A percentile compares a stretch with the other conserved stretches of the same genome.
Evolutionary conservation across 1,140 invertebrate species (phyloP).

Genomic region (Leptinotarsa lineolata): DNA sequence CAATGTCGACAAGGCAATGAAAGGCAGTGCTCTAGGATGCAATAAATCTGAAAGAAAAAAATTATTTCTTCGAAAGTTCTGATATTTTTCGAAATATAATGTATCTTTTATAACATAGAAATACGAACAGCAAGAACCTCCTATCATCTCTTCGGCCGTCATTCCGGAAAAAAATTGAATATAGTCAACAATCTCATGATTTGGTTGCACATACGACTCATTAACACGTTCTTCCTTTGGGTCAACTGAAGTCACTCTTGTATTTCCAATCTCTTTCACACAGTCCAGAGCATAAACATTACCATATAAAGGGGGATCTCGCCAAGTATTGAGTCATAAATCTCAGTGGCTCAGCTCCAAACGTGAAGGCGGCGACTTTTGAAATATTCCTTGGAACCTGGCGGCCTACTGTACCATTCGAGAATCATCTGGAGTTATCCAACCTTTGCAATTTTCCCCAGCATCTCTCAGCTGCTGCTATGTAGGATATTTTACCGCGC

Average conservation of each 20-base stretch:
- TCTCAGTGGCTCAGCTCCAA: slow-evolving; percentile 76
- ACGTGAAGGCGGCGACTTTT: slow-evolving; percentile 70
- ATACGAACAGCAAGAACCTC: too few species aligned
- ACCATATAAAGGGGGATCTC: slow-evolving; percentile 43
- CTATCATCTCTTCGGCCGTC: slow-evolving; percentile 56
- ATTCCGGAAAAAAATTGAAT: slow-evolving; percentile 89
- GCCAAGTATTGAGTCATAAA: slow-evolving; percentile 62
- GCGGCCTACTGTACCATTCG: slow-evolving; percentile 59
- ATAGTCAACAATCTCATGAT: slow-evolving; percentile 77
- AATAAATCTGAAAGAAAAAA: too few species aligned
- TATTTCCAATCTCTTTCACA: slow-evolving; percentile 78
- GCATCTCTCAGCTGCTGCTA: slow-evolving; percentile 57
- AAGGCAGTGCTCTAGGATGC: too few species aligned
- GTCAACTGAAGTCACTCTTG: slow-evolving; percentile 79
- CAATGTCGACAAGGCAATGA: too few species aligned
- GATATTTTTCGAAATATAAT: too few species aligned
- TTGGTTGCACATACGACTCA: slow-evolving; percentile 78
- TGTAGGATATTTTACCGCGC: too few species aligned
- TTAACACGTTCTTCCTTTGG: slow-evolving; percentile 75
- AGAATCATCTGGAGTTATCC: slow-evolving; percentile 41
- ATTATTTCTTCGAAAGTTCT: too few species aligned
- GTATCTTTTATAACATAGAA: too few species aligned
- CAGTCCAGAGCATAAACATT: slow-evolving; percentile 83
- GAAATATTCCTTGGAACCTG: slow-evolving; percentile 64
- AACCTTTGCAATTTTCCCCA: slow-evolving; percentile 69